Evolutionary conservation across 2,888 invertebrate genomes (phyloP).

Genomic region (Stramonita haemastoma): DNA sequence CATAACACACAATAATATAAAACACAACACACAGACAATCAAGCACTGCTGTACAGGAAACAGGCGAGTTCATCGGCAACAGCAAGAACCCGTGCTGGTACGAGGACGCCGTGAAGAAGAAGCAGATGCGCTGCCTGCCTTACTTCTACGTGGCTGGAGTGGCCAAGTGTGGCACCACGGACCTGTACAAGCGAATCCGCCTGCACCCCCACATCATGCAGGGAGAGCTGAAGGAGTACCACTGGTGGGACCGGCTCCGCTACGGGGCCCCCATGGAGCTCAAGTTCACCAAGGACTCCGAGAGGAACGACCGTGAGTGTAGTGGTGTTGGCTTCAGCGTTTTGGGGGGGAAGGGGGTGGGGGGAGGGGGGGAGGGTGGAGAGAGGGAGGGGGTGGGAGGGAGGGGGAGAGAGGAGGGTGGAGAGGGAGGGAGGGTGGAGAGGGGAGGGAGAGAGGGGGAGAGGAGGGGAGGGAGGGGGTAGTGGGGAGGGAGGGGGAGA

Average conservation of each 20-base stretch:
- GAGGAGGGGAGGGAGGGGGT: not conserved
- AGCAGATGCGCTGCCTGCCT: conserved; percentile 25
- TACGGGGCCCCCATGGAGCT: conserved; percentile 43
- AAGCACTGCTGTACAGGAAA: not conserved
- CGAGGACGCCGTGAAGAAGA: not conserved
- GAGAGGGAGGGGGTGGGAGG: not conserved
- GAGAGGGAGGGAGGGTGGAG: too few species aligned
- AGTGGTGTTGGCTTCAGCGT: not conserved
- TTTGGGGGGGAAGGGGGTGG: not conserved
- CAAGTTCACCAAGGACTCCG: conserved; percentile 33
- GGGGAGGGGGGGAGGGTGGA: not conserved
- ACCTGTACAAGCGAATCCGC: conserved; percentile 35
- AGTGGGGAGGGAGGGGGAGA: not conserved
- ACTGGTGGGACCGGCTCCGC: conserved; percentile 42
- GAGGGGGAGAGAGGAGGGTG: not conserved
- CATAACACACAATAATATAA: not conserved
- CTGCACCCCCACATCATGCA: conserved; percentile 36
- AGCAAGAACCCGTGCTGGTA: conserved; percentile 42
- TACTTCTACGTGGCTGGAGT: conserved; percentile 43
- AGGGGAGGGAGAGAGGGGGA: not conserved
- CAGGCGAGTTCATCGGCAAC: conserved; percentile 12
- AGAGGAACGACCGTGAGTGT: conserved; percentile 37
- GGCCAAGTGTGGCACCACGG: conserved; percentile 42
- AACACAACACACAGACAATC: not conserved
- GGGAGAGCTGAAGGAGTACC: conserved; percentile 43